These are phyloP conservation scores for Ariolimax columbianus DNA, from an alignment of 2,888 invertebrate genomes.

Conservation along the genomic window DNA sequence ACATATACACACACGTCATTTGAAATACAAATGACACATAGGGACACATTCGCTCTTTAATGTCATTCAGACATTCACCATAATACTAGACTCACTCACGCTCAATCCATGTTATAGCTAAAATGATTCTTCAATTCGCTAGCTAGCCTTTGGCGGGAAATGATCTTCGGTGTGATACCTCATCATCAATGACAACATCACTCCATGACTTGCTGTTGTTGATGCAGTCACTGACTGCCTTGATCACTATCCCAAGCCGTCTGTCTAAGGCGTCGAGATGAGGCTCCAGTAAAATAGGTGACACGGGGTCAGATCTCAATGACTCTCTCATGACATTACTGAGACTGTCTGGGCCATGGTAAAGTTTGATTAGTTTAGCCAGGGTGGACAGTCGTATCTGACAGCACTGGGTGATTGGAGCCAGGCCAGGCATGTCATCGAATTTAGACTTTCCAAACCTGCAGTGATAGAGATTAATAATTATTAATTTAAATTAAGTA, in stretches of 20 bases:
- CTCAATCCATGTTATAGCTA: too few relatives aligned
- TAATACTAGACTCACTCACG: too few relatives aligned
- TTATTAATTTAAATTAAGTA: too few relatives aligned
- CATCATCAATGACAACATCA: constrained; percentile 46
- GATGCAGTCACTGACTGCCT: constrained; percentile 63
- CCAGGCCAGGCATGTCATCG: constrained; percentile 84
- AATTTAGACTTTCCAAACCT: constrained; percentile 34
- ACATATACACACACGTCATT: too few relatives aligned
- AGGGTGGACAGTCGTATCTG: constrained; percentile 92
- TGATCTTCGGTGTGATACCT: neutral
- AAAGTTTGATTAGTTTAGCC: constrained; percentile 84
- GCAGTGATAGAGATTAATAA: too few relatives aligned
- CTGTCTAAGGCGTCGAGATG: constrained; percentile 94
- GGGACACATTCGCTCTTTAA: too few relatives aligned
- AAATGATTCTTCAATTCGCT: too few relatives aligned
- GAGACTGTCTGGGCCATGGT: constrained; percentile 80
- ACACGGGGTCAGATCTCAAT: constrained; percentile 88
- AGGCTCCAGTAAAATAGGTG: constrained; percentile 94
- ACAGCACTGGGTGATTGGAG: constrained; percentile 97
- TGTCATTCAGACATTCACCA: too few relatives aligned
- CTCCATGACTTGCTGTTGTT: constrained; percentile 47
- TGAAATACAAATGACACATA: too few relatives aligned
- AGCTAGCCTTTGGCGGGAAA: too few relatives aligned
- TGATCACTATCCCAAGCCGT: constrained; percentile 82
- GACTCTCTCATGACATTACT: constrained; percentile 88